Evolutionary conservation across 30 jellyfish, hydroid and myxozoan species (phyloP), one percentile per base, ranked within the genome.

Genomic region (Mastigias papua): DNA sequence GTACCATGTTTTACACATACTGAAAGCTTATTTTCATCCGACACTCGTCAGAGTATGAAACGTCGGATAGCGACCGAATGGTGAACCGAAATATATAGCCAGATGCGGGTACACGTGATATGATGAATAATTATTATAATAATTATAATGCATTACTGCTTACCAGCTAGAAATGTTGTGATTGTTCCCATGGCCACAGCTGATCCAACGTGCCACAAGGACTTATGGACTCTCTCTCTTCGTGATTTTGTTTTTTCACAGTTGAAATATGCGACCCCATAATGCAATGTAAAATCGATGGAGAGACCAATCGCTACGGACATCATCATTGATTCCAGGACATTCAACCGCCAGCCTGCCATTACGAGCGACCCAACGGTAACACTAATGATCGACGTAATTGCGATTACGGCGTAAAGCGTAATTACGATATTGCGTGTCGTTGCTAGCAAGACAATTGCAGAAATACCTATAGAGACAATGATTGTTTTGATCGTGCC

Each of bases 141-240:
- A n/a, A n/a, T n/a, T n/a, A n/a, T n/a, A n/a, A n/a, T n/a, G n/a
- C n/a, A n/a, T n/a, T n/a, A n/a, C 0, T 54, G 5, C 80, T 69
- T 0, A 93, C 98, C 98, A 50, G 97, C 97, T 10, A 93, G 76
- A 62, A 93, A 93, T 54, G 98, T 93, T 26, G 98, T 93, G 31
- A 88, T 35, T 0, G 97, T 89, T 61, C 98, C 98, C 98, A 93
- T 93, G 26, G 96, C 93, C 64, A 93, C 96, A 35, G 98, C 98
- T 17, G 98, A 90, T 5, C 98, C 98, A 35, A 93, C 92, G 58
- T 87, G 96, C 88, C 89, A 70, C 33, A 93, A 58, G 0, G 97
- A 86, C 35, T 77, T 48, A 28, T 84, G 81, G 27, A 83, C 97
- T 22, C 96, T 33, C 5, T 82, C 96, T 33, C 33, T 48, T 26